These are phyloP conservation scores for Leuciscus waleckii DNA, from an alignment of 2,797 vertebrate genomes.

Conservation along the genomic window DNA sequence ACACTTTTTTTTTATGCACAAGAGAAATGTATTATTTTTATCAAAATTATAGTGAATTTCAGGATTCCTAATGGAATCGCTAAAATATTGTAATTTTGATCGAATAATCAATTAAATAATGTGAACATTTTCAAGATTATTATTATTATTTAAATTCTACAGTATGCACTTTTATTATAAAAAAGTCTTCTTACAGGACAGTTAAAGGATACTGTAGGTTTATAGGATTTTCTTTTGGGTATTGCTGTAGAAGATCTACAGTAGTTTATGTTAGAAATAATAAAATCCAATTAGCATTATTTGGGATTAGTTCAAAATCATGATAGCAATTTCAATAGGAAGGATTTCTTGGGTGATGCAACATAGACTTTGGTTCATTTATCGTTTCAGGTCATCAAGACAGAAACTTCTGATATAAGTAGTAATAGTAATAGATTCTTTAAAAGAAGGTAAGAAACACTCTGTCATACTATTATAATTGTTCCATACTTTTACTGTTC, in stretches of 20 bases:
- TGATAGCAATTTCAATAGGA: background rate
- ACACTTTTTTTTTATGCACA: slow-evolving; percentile 9
- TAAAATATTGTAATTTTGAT: background rate
- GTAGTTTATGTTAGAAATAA: background rate
- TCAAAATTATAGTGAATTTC: background rate
- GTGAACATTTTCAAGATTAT: background rate
- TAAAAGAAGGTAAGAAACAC: background rate
- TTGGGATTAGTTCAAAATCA: background rate
- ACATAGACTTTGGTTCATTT: background rate
- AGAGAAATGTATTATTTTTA: background rate
- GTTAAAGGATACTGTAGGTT: background rate
- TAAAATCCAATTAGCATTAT: background rate
- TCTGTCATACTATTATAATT: background rate
- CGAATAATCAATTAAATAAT: background rate
- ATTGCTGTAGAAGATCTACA: background rate
- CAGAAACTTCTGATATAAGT: background rate
- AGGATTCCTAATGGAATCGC: background rate
- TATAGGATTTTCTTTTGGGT: background rate
- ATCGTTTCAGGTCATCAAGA: background rate
- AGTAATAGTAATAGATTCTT: background rate
- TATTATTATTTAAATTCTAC: background rate
- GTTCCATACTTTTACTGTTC: background rate
- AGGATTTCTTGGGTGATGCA: background rate
- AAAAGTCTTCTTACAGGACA: background rate
- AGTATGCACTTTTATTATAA: background rate